Conservation (phyloP, 2,113 vertebrate genomes). For the Cyanocitta stelleri region DNA sequence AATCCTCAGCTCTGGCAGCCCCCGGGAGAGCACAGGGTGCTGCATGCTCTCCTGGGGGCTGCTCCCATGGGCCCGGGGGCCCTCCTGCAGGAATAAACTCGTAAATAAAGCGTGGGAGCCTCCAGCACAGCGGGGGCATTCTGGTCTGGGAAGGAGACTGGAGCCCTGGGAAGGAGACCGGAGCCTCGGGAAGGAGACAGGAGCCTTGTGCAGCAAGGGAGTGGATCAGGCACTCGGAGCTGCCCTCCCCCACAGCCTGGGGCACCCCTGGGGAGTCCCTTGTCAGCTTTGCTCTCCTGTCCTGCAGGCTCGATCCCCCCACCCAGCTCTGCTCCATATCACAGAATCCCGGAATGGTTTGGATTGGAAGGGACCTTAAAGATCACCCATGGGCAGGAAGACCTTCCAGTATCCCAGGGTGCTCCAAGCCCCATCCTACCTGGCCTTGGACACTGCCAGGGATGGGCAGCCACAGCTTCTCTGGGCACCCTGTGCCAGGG, state of each 20-base stretch:
- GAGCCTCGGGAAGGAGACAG: not conserved
- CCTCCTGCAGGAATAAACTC: not conserved
- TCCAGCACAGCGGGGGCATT: fast-evolving
- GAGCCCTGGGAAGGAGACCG: not conserved
- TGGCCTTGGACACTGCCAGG: not conserved
- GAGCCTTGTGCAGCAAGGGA: not conserved
- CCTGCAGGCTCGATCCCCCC: fast-evolving
- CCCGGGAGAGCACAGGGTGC: not conserved
- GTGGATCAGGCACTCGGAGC: not conserved
- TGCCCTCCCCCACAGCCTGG: not conserved
- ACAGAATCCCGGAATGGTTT: not conserved
- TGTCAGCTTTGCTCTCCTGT: not conserved
- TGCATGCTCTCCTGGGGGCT: not conserved
- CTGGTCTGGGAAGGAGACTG: fast-evolving
- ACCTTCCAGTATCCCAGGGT: not conserved
- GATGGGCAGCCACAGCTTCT: not conserved
- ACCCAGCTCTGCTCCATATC: not conserved
- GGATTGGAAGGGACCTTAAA: not conserved
- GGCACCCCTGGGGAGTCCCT: not conserved
- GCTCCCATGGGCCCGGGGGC: fast-evolving
- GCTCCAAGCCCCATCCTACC: fast-evolving
- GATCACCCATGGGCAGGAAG: not conserved
- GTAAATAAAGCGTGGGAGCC: fast-evolving
- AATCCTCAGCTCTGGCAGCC: not conserved
- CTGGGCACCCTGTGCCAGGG: not conserved